Percentiles rank a stretch among this genome's conserved stretches.
These are phyloP conservation scores for Heterohyrax brucei DNA, from an alignment of 2,797 vertebrate species.

Conservation along the genomic window DNA sequence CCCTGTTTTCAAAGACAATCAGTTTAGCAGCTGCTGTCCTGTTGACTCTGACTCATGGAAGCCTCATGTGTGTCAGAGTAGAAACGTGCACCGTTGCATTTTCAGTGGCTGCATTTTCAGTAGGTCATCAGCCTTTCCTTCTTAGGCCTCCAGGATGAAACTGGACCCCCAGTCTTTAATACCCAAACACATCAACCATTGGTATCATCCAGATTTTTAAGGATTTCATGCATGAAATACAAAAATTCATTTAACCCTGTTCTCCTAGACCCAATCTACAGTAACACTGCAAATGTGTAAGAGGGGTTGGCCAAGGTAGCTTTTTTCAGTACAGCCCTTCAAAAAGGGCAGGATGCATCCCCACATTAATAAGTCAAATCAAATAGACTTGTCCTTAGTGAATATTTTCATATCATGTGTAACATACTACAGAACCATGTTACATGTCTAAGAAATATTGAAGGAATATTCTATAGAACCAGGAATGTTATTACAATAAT, in stretches of 20 bases:
- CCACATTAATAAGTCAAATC: not conserved
- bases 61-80: not conserved
- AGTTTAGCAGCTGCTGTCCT: not conserved
- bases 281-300: not conserved
- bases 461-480: not conserved
- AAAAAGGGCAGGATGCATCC: not conserved
- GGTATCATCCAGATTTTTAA: not conserved
- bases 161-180: not conserved
- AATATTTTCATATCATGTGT: not conserved
- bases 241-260: not conserved
- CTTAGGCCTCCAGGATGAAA: not conserved
- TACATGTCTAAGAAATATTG: not conserved
- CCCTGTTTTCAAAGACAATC: not conserved
- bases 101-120: not conserved
- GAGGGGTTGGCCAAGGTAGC: not conserved
- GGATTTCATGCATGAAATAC: not conserved
- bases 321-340: not conserved
- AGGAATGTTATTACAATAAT: not conserved
- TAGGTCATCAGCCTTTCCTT: no score
- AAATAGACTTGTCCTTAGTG: not conserved
- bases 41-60: not conserved
- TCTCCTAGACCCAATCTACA: not conserved
- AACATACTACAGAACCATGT: not conserved
- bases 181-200: not conserved
- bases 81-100: not conserved